Percentiles rank a stretch among this genome's conserved stretches.
Evolutionary conservation across 2,113 vertebrate genomes (phyloP).

Genomic region (Nerophis ophidion): DNA sequence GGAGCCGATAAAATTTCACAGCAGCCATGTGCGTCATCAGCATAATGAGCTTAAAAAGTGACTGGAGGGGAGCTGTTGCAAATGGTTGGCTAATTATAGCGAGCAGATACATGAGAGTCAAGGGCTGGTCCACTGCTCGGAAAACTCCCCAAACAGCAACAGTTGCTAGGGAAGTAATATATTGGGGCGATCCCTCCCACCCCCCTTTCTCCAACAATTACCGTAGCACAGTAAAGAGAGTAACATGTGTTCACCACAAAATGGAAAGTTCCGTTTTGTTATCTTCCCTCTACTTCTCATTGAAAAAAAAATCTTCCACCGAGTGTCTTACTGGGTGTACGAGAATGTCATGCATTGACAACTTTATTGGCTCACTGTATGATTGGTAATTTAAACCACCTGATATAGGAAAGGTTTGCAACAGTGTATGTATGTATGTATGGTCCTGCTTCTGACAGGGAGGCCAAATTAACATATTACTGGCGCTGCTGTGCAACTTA

Average conservation of each 20-base stretch:
- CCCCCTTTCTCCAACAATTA: background rate
- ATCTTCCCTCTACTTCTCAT: background rate
- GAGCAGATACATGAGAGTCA: slow-evolving; percentile 42
- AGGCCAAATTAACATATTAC: background rate
- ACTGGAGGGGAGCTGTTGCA: slow-evolving; percentile 31
- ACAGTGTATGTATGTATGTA: background rate
- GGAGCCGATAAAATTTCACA: slow-evolving; percentile 12
- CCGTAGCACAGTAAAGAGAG: background rate
- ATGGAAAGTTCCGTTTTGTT: slow-evolving; percentile 4
- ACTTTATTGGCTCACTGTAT: no score
- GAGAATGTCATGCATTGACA: slow-evolving; percentile 12
- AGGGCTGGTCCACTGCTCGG: slow-evolving; percentile 16
- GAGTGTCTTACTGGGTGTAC: slow-evolving; percentile 24
- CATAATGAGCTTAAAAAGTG: slow-evolving; percentile 30
- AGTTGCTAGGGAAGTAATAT: slow-evolving; percentile 50
- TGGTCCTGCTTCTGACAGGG: slow-evolving; percentile 5
- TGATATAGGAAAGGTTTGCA: no score
- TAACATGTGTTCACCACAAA: slow-evolving; percentile 1
- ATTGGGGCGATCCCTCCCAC: background rate
- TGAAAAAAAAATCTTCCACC: background rate
- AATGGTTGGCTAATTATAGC: slow-evolving; percentile 58
- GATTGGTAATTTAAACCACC: no score
- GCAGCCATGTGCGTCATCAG: slow-evolving; percentile 16
- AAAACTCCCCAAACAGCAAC: slow-evolving; percentile 52
- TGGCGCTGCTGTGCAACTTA: background rate